Evolutionary conservation across 2,888 invertebrate genomes (phyloP), one percentile per base, ranked within the genome.

Genomic region (Hirtodrosophila cameraria): DNA sequence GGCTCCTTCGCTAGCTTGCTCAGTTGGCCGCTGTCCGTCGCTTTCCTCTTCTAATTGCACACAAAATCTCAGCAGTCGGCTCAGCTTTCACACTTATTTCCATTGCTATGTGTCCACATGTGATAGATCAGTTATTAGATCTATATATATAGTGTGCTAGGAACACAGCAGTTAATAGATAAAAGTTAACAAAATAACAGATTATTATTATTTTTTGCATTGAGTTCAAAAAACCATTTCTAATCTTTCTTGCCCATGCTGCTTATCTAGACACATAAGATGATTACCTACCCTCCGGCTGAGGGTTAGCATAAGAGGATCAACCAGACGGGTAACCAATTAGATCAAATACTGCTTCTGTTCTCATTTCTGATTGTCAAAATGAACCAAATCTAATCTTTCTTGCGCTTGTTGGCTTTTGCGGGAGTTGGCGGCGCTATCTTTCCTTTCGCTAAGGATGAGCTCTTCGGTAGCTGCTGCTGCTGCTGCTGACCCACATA

Each of bases 11-110:
- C n/a, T 43, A 48, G 13, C 5, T 64, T 31, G 27, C 33, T 60
- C 39, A 41, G 55, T 58, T 42, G 31, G 12, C n/a, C 42, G 33
- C 54, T 55, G 46, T 45, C 35, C 54, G 48, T 30, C 43, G 60
- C 55, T 54, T 63, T 36, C 27, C 57, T 69, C 65, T 52, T 30
- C 36, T 61, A 69, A 70, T 75, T 67, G 58, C 64, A 73, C 69
- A 64, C 62, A 46, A 57, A 71, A 59, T 43, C 31, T 23, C 23
- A 23, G 23, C 23, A 23, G 49, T n/a, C n/a, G n/a, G n/a, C n/a
- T n/a, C n/a, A n/a, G n/a, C n/a, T n/a, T 67, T 62, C 70, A 68
- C 81, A 81, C 75, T 62, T 48, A 72, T 70, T 67, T 68, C 80
- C 76, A 78, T 82, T 75, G 68, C 80, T 82, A 59, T 52, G 64